A percentile compares a stretch with the other conserved stretches of the same genome.
Conservation (phyloP, 2,113 vertebrate genomes). For the Campylomormyrus tamandua region DNA sequence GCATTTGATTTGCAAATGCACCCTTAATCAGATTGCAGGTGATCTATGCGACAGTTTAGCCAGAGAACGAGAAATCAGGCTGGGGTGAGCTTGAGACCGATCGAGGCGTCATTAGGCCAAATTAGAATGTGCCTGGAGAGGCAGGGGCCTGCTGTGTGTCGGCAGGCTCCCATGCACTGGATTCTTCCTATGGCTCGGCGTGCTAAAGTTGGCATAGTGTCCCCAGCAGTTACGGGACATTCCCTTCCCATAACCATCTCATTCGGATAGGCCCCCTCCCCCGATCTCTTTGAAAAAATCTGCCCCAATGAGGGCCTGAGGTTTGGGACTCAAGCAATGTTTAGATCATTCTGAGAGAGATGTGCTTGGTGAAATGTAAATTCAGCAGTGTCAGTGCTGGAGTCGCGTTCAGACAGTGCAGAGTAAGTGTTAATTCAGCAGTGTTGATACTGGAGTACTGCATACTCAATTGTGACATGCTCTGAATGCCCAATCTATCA, state of each 20-base stretch:
- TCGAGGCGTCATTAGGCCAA: background rate
- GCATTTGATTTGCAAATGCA: slow-evolving; percentile 12
- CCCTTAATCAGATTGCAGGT: slow-evolving; percentile 6
- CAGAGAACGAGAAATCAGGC: background rate
- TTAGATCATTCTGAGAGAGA: background rate
- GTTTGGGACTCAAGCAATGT: background rate
- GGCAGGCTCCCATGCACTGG: background rate
- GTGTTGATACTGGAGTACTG: background rate
- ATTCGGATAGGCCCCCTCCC: background rate
- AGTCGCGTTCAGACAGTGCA: background rate
- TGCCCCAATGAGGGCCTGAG: background rate
- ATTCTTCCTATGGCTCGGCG: background rate
- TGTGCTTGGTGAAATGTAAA: background rate
- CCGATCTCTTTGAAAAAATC: background rate
- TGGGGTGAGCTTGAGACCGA: background rate
- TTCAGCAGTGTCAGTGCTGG: background rate
- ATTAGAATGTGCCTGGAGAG: background rate
- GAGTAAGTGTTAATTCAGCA: background rate
- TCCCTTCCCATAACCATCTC: background rate
- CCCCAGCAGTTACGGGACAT: background rate
- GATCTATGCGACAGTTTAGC: background rate
- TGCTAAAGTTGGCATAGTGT: background rate
- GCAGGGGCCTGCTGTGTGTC: background rate
- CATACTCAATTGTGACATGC: background rate
- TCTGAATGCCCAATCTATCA: background rate